Base-by-base conservation (phyloP, 2,888 invertebrate genomes). In the Eilema sororculum region DNA sequence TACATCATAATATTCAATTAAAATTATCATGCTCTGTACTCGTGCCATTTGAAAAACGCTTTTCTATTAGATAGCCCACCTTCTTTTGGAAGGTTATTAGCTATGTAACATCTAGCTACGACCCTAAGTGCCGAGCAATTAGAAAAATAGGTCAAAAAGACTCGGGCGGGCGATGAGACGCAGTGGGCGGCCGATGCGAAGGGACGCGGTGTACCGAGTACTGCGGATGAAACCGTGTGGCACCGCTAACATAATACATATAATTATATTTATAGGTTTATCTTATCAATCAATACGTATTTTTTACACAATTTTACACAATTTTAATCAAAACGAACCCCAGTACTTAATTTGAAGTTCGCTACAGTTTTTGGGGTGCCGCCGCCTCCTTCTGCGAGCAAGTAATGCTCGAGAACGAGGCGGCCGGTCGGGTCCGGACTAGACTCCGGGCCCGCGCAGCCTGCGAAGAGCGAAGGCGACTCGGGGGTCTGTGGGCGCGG, bases 131-230 rank as follows among this genome's bases (percentile, higher is more conserved):
- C 52, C 8, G n/a, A 52, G 52, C n/a, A 52, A 52, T 52, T 52
- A 52, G 52, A 52, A 52, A 52, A 52, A 52, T 52, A 52, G 52
- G 52, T 52, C 52, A 52, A n/a, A 52, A 52, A 52, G 9, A 52
- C 52, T 52, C n/a, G 52, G 8, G 20, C 52, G 52, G 20, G 46
- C 20, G 46, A 52, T n/a, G n/a, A 20, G 52, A 52, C 52, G 52
- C 52, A n/a, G 52, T 52, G 3, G 52, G n/a, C n/a, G 20, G 52
- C 9, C 52, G 20, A 20, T 46, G 20, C 46, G 5, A 46, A 5
- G 6, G 6, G 46, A 46, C 20, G 46, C 46, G 46, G 46, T n/a
- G 52, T 52, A 52, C 52, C 20, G 52, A n/a, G n/a, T n/a, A 52
- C 1, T 52, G n/a, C 52, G 9, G 52, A 52, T n/a, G 52, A 52